A percentile compares a stretch with the other conserved stretches of the same genome.
phyloP scores from a whole-genome alignment of 2,888 invertebrate genomes.

The Pycnomerus fuliginosus region DNA sequence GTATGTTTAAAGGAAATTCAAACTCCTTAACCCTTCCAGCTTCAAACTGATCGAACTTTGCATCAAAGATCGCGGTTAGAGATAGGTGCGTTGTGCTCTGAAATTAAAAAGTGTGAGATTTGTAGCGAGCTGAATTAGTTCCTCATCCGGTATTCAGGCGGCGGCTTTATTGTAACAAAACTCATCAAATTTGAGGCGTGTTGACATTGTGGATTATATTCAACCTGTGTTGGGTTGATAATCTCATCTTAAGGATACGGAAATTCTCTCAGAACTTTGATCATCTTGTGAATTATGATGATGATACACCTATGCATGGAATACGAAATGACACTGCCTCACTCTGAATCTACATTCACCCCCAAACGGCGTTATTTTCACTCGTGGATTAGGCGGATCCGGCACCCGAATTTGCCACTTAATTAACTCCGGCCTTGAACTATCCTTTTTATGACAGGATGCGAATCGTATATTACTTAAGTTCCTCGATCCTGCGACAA shows the following conservation, averaged over 20 bases:
- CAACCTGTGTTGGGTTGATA: slow-evolving; percentile 50
- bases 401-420: no score
- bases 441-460: no score
- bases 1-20: slow-evolving; percentile 8
- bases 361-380: no score
- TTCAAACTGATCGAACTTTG: slow-evolving; percentile 26
- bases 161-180: slow-evolving; percentile 50
- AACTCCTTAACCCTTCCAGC: slow-evolving; percentile 15
- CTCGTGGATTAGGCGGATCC: no score
- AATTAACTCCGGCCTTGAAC: no score
- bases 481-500: no score
- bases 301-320: slow-evolving; percentile 42
- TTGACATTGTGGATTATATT: slow-evolving; percentile 54
- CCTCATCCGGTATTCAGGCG: slow-evolving; percentile 48
- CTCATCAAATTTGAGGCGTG: slow-evolving; percentile 54
- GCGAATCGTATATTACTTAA: no score
- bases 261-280: slow-evolving; percentile 52
- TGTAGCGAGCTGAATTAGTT: no score
- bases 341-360: no score
- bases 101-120: no score
- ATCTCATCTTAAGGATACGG: slow-evolving; percentile 53
- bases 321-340: slow-evolving; percentile 42
- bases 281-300: slow-evolving; percentile 53
- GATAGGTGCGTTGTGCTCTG: no score
- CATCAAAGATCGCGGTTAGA: slow-evolving; percentile 30